Percentiles rank a stretch among this genome's conserved stretches.
Evolutionary conservation across 2,888 invertebrate species (phyloP).

Genomic region (Venusia cambrica): DNA sequence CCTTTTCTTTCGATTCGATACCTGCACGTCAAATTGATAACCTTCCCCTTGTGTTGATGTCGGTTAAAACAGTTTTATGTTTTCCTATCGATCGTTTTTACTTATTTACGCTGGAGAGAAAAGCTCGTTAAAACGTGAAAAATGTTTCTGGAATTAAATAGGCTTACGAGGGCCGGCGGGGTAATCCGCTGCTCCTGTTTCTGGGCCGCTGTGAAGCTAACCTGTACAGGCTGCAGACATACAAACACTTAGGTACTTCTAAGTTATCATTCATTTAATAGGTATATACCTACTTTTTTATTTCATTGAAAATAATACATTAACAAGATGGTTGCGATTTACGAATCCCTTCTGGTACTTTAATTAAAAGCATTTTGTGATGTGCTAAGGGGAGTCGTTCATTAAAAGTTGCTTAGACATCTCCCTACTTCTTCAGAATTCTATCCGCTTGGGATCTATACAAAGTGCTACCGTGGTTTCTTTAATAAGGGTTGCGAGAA

Average conservation of each 20-base stretch:
- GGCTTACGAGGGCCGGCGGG: conserved; percentile 63
- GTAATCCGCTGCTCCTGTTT: conserved; percentile 71
- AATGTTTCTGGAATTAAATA: conserved; percentile 40
- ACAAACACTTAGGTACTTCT: conserved; percentile 18
- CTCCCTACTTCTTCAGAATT: conserved; percentile 20
- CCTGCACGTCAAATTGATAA: too few species aligned
- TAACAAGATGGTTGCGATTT: conserved; percentile 4
- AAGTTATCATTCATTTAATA: conserved; percentile 16
- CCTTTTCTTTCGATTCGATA: too few species aligned
- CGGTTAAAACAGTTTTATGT: conserved; percentile 21
- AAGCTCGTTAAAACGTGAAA: conserved; percentile 40
- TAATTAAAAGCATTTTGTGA: conserved; percentile 2
- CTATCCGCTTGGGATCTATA: conserved; percentile 54
- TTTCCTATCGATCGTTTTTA: conserved; percentile 22
- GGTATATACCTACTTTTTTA: conserved; percentile 2
- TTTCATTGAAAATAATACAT: conserved; percentile 6
- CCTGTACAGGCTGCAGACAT: conserved; percentile 67
- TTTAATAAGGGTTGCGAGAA: conserved; percentile 20
- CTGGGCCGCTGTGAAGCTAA: conserved; percentile 70
- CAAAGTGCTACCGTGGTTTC: conserved; percentile 49
- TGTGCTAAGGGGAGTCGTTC: conserved; percentile 8
- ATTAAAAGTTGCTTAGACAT: conserved; percentile 24
- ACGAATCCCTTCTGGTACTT: too few species aligned
- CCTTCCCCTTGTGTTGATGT: too few species aligned
- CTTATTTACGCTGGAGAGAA: conserved; percentile 20